These are phyloP conservation scores for Acleris cristana DNA, from an alignment of 2,888 invertebrate genomes.

Conservation along the genomic window DNA sequence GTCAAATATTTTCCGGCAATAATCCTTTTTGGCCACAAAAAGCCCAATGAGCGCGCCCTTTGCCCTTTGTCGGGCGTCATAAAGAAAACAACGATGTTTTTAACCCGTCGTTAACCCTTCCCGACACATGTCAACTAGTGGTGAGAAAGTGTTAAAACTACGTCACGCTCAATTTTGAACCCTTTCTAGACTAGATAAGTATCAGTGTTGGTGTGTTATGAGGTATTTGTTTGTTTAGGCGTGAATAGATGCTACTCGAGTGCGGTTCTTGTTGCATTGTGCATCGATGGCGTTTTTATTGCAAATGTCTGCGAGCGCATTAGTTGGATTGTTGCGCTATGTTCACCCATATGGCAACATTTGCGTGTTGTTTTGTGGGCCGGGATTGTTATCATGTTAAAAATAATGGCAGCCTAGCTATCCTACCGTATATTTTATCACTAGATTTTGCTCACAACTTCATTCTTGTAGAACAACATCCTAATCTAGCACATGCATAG, in stretches of 20 bases:
- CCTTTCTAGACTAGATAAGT: slow-evolving; percentile 34
- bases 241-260: slow-evolving; percentile 44
- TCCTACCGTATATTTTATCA: too few species aligned
- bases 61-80: slow-evolving; percentile 65
- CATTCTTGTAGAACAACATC: too few species aligned
- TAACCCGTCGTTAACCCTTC: slow-evolving; percentile 73
- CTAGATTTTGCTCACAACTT: not conserved
- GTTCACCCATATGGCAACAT: slow-evolving; percentile 64
- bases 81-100: slow-evolving; percentile 73
- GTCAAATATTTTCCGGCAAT: slow-evolving; percentile 60
- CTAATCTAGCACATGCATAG: too few species aligned
- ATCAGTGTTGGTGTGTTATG: slow-evolving; percentile 26
- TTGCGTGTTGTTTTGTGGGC: slow-evolving; percentile 55
- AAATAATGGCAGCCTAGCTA: not conserved
- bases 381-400: slow-evolving; percentile 33
- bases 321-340: slow-evolving; percentile 63
- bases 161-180: slow-evolving; percentile 37
- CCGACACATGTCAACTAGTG: slow-evolving; percentile 65
- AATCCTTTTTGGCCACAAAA: slow-evolving; percentile 62
- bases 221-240: slow-evolving; percentile 36
- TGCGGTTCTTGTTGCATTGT: slow-evolving; percentile 56
- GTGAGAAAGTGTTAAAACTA: slow-evolving; percentile 57
- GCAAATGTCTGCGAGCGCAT: slow-evolving; percentile 65
- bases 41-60: slow-evolving; percentile 61
- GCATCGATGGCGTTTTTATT: slow-evolving; percentile 68